Conservation (phyloP, 2,888 invertebrate genomes). For the Caenorhabditis drosophilae region DNA sequence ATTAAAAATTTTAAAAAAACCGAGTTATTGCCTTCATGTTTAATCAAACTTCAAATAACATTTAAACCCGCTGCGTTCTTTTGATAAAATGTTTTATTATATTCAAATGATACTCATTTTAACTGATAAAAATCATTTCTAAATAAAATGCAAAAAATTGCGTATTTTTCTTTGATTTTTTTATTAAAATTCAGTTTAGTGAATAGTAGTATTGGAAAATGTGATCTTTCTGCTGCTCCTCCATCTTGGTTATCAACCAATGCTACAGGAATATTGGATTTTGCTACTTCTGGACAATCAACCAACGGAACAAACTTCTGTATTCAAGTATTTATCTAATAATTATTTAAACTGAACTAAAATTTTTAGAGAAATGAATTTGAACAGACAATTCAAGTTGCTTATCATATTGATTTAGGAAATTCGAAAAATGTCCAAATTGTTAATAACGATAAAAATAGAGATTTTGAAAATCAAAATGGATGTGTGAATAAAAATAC, state of each 20-base stretch:
- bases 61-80: too few species aligned
- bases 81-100: too few species aligned
- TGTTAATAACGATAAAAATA: too few species aligned
- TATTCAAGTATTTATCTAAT: slow-evolving; percentile 30
- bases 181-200: neutral
- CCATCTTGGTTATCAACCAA: slow-evolving; percentile 40
- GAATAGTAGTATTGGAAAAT: slow-evolving; percentile 20
- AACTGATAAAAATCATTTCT: too few species aligned
- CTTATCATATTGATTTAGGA: slow-evolving; percentile 40
- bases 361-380: neutral
- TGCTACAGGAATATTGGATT: slow-evolving; percentile 35
- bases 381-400: slow-evolving; percentile 25
- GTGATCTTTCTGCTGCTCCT: slow-evolving; percentile 22
- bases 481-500: slow-evolving; percentile 27
- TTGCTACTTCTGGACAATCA: slow-evolving; percentile 33
- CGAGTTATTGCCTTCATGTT: too few species aligned
- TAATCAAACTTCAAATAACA: too few species aligned
- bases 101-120: too few species aligned
- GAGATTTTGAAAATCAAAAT: slow-evolving; percentile 8
- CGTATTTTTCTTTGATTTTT: too few species aligned
- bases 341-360: too few species aligned
- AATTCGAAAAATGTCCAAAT: neutral
- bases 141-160: too few species aligned
- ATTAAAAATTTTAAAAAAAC: too few species aligned
- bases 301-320: slow-evolving; percentile 36